phyloP scores from a whole-genome alignment of 2,797 vertebrate species.

The Eulemur albifrons region DNA sequence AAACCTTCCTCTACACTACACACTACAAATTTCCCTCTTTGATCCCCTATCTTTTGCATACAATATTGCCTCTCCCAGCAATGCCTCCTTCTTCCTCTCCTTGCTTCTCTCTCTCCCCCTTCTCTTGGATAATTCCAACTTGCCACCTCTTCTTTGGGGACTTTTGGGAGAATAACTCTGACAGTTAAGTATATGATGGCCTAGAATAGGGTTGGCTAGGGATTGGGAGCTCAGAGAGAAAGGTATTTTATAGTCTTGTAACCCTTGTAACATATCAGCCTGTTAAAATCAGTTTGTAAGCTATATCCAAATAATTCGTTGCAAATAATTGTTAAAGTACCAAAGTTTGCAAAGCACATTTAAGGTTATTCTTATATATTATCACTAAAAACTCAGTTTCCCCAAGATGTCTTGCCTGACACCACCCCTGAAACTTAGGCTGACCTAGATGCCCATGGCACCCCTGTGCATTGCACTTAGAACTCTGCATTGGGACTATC shows the following conservation, averaged over 20 bases:
- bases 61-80: not conserved
- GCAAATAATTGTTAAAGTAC: slow-evolving; percentile 1
- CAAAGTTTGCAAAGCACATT: slow-evolving; percentile 21
- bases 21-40: not conserved
- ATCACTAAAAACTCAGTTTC: not conserved
- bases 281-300: not conserved
- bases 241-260: not conserved
- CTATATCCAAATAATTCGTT: not conserved
- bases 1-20: not conserved
- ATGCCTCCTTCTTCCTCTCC: not conserved
- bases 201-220: not conserved
- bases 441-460: not conserved
- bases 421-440: not conserved
- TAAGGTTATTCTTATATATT: not conserved
- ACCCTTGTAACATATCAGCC: not conserved
- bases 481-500: not conserved
- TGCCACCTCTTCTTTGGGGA: not conserved
- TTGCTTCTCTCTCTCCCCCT: not conserved
- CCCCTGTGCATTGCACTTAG: not conserved
- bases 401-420: not conserved
- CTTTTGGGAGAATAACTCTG: not conserved
- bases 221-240: not conserved
- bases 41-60: not conserved
- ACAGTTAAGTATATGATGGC: not conserved
- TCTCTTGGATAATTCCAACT: not conserved